These are phyloP conservation scores for Crocallis elinguaria DNA, from an alignment of 2,888 invertebrate genomes.

Conservation along the genomic window DNA sequence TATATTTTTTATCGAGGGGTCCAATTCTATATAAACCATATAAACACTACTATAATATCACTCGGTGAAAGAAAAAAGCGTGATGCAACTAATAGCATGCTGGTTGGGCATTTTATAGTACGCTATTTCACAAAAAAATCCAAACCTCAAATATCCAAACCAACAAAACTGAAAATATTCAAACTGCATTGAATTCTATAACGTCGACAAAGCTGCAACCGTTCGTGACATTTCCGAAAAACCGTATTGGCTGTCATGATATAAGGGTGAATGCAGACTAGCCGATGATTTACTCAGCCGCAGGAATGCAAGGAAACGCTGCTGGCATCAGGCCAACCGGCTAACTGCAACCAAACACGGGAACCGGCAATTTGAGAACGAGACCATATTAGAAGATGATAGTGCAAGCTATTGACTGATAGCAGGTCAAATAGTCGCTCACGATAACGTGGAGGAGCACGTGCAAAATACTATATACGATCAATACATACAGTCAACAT, in stretches of 20 bases:
- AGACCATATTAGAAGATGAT: constrained; percentile 46
- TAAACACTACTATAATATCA: too few relatives aligned
- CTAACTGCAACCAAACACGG: constrained; percentile 62
- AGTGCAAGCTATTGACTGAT: constrained; percentile 10
- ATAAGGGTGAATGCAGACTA: constrained; percentile 41
- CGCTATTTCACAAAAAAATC: constrained; percentile 9
- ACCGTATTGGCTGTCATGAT: constrained; percentile 40
- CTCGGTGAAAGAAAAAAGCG: too few relatives aligned
- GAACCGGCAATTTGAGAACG: constrained; percentile 60
- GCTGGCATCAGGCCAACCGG: constrained; percentile 56
- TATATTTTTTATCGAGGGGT: too few relatives aligned
- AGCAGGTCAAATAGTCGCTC: too few relatives aligned
- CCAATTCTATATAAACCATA: too few relatives aligned
- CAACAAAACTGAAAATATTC: constrained; percentile 13
- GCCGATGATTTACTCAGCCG: constrained; percentile 59
- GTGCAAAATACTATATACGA: too few relatives aligned
- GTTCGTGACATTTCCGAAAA: constrained; percentile 29
- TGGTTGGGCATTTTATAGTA: background rate
- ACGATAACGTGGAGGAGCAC: too few relatives aligned
- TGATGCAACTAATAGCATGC: too few relatives aligned
- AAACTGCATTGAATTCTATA: constrained; percentile 21
- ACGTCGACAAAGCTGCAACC: constrained; percentile 24
- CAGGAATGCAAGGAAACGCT: constrained; percentile 47
- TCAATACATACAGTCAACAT: too few relatives aligned
- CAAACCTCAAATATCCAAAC: background rate